Evolutionary conservation across 2,797 vertebrate species (phyloP).

Genomic region (Lagodon rhomboides): DNA sequence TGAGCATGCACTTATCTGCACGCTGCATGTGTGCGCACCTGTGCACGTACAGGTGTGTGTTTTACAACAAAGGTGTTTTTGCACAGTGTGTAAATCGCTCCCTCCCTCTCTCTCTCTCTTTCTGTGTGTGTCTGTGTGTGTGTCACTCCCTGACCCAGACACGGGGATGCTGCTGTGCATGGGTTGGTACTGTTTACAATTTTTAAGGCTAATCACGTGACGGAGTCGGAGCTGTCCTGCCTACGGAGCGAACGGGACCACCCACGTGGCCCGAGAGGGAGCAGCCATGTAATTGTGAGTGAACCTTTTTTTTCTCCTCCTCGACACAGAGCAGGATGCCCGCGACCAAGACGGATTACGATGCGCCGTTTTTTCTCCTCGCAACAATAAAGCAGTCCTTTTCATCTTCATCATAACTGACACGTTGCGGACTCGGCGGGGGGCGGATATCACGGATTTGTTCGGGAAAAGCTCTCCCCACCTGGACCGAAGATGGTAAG

Average conservation of each 20-base stretch:
- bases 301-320: constrained; percentile 67
- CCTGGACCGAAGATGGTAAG: constrained; percentile 72
- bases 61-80: not conserved
- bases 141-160: not conserved
- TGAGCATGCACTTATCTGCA: not conserved
- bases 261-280: constrained; percentile 89
- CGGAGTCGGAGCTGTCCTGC: constrained; percentile 86
- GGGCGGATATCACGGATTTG: constrained; percentile 56
- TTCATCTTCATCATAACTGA: constrained; percentile 60
- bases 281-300: constrained; percentile 89
- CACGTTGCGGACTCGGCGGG: constrained; percentile 34
- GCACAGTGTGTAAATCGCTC: not conserved
- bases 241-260: constrained; percentile 89
- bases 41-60: constrained; percentile 14
- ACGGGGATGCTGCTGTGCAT: constrained; percentile 7
- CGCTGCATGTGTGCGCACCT: not conserved
- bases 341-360: constrained; percentile 84
- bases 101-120: not conserved
- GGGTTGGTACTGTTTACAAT: constrained; percentile 75
- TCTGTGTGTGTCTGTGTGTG: not conserved
- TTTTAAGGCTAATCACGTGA: constrained; percentile 85
- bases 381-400: constrained; percentile 46
- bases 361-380: constrained; percentile 74
- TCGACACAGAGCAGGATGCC: constrained; percentile 86
- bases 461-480: constrained; percentile 50